Base-by-base conservation (phyloP, 2,113 vertebrate genomes). In the Calyptomena viridis region DNA sequence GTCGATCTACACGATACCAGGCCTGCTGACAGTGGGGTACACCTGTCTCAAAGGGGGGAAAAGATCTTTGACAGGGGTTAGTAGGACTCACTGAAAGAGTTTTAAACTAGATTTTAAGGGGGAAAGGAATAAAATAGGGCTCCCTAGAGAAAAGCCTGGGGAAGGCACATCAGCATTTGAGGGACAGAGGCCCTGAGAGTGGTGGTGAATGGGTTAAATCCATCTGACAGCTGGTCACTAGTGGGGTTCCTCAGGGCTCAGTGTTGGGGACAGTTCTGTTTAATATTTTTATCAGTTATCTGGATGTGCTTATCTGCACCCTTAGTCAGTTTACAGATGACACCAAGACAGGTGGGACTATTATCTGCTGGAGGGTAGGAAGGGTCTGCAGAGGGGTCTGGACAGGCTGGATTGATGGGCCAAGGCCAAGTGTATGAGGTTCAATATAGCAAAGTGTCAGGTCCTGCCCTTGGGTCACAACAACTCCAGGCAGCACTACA, bases 241-340 rank as follows among this genome's bases (percentile, higher is more conserved):
- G 11, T 68, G 47, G 27, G 53, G 53, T 14, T 49, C 31, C 22
- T 31, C 35, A 56, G 72, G 40, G 31, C 49, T 63, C 37, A 27
- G n/a, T 55, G 19, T 11, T 60, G 22, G 25, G 15, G 22, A 27
- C 60, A 28, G 31, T 20, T 4, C 31, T 80, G 18, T 60, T 91
- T 12, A 60, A 23, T 37, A 28, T 60, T 19, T 74, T 60, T 10
- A 24, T 8, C 7, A 8, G 0, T 33, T 25, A 17, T 47, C 30
- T 42, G 14, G 10, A 31, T 0, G 0, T 60, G 30, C 17, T 80
- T 0, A 0, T 1, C 3, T 67, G 53, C 21, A 42, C 25, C 11
- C 17, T 47, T n/a, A 24, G 28, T 59, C 28, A 37, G 13, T n/a
- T 72, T 37, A 53, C 9, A 33, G 47, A 24, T 30, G 13, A 24